These are phyloP conservation scores for Enoplosus armatus DNA, from an alignment of 2,797 vertebrate species.

Conservation along the genomic window DNA sequence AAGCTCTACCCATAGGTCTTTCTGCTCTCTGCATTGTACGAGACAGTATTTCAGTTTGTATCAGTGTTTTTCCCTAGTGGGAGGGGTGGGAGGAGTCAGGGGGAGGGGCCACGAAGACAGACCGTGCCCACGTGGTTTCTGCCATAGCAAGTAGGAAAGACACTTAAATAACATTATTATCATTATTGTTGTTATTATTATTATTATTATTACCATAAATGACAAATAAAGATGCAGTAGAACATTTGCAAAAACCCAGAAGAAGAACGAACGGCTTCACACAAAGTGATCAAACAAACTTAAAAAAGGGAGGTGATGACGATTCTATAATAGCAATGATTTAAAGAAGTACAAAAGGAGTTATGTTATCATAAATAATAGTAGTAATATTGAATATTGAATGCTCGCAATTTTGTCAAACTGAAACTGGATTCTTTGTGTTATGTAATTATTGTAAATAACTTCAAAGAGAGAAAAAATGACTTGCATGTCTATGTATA, in stretches of 20 bases:
- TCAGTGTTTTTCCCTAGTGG: constrained; percentile 79
- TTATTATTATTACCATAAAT: constrained; percentile 68
- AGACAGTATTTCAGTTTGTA: constrained; percentile 81
- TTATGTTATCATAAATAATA: constrained; percentile 85
- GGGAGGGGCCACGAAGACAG: constrained; percentile 57
- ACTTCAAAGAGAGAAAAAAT: constrained; percentile 87
- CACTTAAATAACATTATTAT: constrained; percentile 66
- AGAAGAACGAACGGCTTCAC: constrained; percentile 69
- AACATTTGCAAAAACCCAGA: constrained; percentile 73
- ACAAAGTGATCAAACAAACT: constrained; percentile 68
- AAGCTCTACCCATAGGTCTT: constrained; percentile 42
- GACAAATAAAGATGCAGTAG: constrained; percentile 73
- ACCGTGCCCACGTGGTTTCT: constrained; percentile 58
- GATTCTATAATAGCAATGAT: constrained; percentile 79
- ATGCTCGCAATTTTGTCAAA: constrained; percentile 89
- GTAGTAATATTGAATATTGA: constrained; percentile 86
- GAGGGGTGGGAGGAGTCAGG: constrained; percentile 68
- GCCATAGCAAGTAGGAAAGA: constrained; percentile 67
- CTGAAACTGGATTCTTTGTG: constrained; percentile 88
- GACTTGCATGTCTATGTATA: constrained; percentile 91
- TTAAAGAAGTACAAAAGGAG: constrained; percentile 79
- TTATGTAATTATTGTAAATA: constrained; percentile 93
- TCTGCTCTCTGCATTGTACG: constrained; percentile 44
- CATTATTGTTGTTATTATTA: constrained; percentile 56
- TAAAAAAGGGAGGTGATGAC: constrained; percentile 67